These are phyloP conservation scores for Montipora capitata DNA, from an alignment of 92 coral and sea anemone species.

Conservation along the genomic window DNA sequence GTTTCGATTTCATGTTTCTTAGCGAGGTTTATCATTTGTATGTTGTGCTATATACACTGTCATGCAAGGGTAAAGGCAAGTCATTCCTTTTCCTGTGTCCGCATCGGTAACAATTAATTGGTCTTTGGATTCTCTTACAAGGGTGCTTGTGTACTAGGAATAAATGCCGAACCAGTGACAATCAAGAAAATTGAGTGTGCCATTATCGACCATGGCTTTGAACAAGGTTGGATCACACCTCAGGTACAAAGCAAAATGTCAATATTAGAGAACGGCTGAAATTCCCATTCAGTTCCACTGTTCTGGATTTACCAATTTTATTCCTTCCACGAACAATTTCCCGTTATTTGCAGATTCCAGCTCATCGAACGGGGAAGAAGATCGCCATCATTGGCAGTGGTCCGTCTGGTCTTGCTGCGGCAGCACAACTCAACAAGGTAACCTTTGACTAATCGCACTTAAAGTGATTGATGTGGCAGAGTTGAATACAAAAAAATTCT, in stretches of 20 bases:
- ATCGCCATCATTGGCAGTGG: slow-evolving; percentile 98
- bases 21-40: no score
- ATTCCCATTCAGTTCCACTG: background rate
- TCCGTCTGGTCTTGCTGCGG: slow-evolving; percentile 97
- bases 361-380: slow-evolving; percentile 84
- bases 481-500: no score
- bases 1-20: no score
- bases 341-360: slow-evolving; percentile 78
- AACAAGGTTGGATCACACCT: slow-evolving; percentile 96
- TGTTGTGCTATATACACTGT: no score
- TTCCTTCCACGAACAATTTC: background rate
- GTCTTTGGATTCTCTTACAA: slow-evolving; percentile 24
- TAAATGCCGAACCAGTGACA: slow-evolving; percentile 97
- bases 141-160: slow-evolving; percentile 98
- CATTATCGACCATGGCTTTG: slow-evolving; percentile 96
- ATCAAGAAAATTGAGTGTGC: slow-evolving; percentile 98
- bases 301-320: background rate
- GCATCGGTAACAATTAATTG: background rate
- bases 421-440: slow-evolving; percentile 98
- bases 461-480: background rate
- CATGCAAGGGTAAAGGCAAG: background rate
- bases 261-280: background rate
- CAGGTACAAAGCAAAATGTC: slow-evolving; percentile 71
- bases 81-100: no score
- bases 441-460: background rate